Base-by-base conservation (phyloP, 2,888 invertebrate genomes). In the Hemaris fuciformis region DNA sequence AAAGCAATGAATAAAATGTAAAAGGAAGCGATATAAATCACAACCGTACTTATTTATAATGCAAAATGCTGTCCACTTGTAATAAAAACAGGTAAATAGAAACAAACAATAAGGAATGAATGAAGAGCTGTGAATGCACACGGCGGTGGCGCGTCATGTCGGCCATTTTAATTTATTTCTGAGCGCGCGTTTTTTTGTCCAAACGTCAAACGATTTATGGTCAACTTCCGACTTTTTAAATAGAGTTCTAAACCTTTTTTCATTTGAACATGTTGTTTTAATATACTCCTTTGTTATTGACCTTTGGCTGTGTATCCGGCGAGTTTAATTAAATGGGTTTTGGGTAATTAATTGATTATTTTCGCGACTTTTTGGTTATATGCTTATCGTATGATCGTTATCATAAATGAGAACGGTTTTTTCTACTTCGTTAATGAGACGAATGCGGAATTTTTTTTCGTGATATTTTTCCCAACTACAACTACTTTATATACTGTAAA, bases 161-260 rank as follows among this genome's bases (percentile, higher is more conserved):
- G 59, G 69, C 70, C 72, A 71, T 72, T 68, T 70, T 72, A 66
- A 72, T 65, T 75, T 75, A 22, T 27, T 7, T 25, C 48, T 6
- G 27, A 27, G 53, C 10, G 53, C 77, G 74, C 74, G 72, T 69
- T 66, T 79, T 81, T 81, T 83, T 79, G 78, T 78, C 67, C 68
- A 72, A 74, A 75, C 70, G 74, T 80, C 76, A 76, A 71, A 73
- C 79, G 80, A 85, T 84, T 82, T 86, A 86, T 81, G 72, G 65
- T 73, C 63, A 64, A 79, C 83, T 85, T 85, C 85, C 86, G 82
- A 83, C 53, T 53, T 53, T n/a, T 53, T 53, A 53, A 53, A 31
- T 53, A 53, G 53, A 31, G 31, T 18, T 31, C 27, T 53, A 31
- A 27, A 31, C 31, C 53, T 27, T 53, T 53, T 27, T 53, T 31